Evolutionary conservation across 2,113 vertebrate genomes (phyloP), one percentile per base, ranked within the genome.

Genomic region (Acanthisitta chloris): DNA sequence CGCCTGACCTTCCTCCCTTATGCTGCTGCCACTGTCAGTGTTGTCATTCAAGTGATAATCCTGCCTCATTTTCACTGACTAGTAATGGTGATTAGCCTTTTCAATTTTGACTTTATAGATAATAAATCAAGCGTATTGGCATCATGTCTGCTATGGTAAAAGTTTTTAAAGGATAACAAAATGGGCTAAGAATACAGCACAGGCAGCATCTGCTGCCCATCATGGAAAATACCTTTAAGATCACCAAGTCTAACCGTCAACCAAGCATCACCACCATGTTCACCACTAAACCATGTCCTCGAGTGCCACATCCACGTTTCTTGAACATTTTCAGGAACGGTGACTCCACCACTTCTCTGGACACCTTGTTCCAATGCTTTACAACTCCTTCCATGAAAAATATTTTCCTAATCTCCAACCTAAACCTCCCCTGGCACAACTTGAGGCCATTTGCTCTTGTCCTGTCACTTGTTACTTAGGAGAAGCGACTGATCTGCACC

Each of bases 31-130:
- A 1, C 23, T 17, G 62, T 33, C 71, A 34, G 55, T 8, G 0
- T 45, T 29, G 5, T 54, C 90, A 64, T 80, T 76, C 78, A 4
- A 66, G 90, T 59, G 91, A 94, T 89, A 81, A 97, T 88, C 88
- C 88, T 70, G 85, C 59, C 90, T 97, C 92, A 23, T 97, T 97
- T 96, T 59, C 86, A 48, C 88, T 83, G 67, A 72, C 71, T 97
- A 96, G 95, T 94, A 69, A 92, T 40, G 45, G 76, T 65, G 95
- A 96, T 97, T 97, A 97, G 96, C 94, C 77, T 96, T 98, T 97
- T 98, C 86, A 51, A 38, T 94, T 94, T 80, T 95, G 94, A 94
- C 94, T 48, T 91, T 90, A 90, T 17, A 93, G 86, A 81, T 95
- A 93, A 93, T 88, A 96, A 93, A 97, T 97, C 83, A 86, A 92